A percentile compares a stretch with the other conserved stretches of the same genome.
These are phyloP conservation scores for Philypnodon macrostomus DNA, from an alignment of 2,797 vertebrate species.

Conservation along the genomic window DNA sequence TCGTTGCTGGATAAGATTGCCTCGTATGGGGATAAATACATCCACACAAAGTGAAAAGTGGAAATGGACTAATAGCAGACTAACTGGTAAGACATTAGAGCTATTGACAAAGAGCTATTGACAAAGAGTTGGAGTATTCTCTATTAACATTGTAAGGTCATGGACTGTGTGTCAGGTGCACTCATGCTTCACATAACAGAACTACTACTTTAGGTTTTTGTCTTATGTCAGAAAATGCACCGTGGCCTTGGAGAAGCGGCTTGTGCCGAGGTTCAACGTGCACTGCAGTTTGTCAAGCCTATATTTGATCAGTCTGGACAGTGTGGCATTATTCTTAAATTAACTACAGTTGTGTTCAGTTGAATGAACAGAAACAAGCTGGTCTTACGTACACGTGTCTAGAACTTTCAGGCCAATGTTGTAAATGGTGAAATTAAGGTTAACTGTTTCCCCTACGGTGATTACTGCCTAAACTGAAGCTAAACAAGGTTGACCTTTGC, in stretches of 20 bases:
- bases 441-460: constrained; percentile 6
- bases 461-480: constrained; percentile 12
- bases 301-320: constrained; percentile 16
- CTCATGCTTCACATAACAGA: constrained; percentile 23
- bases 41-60: constrained; percentile 31
- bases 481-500: neutral
- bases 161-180: constrained; percentile 16
- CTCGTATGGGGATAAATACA: constrained; percentile 38
- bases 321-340: neutral
- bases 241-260: constrained; percentile 12
- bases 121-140: constrained; percentile 23
- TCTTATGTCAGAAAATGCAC: constrained; percentile 17
- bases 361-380: constrained; percentile 38
- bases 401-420: no score
- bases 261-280: constrained; percentile 41
- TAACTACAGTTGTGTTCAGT: neutral
- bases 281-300: constrained; percentile 22
- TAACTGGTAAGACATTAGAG: constrained; percentile 11
- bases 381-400: neutral
- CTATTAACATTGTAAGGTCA: constrained; percentile 27
- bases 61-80: constrained; percentile 21
- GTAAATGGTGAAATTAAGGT: no score
- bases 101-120: constrained; percentile 6
- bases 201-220: constrained; percentile 12
- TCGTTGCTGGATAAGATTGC: constrained; percentile 55